Percentiles rank a stretch among this genome's conserved stretches.
Conservation (phyloP, 2,888 invertebrate species). For the Meandrusa payeni region DNA sequence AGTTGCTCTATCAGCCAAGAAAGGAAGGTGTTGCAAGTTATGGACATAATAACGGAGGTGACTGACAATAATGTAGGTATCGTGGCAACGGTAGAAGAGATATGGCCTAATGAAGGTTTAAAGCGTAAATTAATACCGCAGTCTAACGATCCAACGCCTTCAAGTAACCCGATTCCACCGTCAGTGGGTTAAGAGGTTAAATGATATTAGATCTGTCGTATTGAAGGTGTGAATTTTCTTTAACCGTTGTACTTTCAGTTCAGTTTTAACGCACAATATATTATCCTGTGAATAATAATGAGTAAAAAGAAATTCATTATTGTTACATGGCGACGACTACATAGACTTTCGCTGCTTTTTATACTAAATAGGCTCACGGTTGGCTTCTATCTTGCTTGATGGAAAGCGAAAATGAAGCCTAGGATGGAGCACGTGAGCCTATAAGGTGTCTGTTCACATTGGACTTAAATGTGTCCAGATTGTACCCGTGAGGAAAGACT, state of each 20-base stretch:
- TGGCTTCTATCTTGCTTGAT: too few species aligned
- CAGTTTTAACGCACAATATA: slow-evolving; percentile 1
- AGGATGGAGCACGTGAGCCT: too few species aligned
- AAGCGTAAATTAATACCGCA: slow-evolving; percentile 29
- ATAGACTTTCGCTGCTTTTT: background rate
- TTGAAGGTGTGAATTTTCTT: slow-evolving; percentile 15
- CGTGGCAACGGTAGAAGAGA: slow-evolving; percentile 7
- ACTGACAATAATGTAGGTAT: slow-evolving; percentile 7
- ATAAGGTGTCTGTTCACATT: too few species aligned
- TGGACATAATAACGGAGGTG: slow-evolving; percentile 3
- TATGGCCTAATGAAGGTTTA: slow-evolving; percentile 19
- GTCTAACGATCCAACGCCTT: slow-evolving; percentile 55
- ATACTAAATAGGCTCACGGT: too few species aligned
- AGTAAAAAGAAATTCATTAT: too few species aligned
- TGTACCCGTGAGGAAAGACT: too few species aligned
- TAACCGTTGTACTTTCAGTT: slow-evolving; percentile 13
- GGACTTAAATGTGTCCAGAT: too few species aligned
- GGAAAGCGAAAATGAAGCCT: too few species aligned
- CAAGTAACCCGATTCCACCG: slow-evolving; percentile 46
- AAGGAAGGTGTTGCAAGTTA: slow-evolving; percentile 14
- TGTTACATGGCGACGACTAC: too few species aligned
- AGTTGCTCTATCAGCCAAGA: slow-evolving; percentile 2
- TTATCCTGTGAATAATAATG: background rate
- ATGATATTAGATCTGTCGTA: slow-evolving; percentile 23
- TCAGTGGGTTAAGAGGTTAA: slow-evolving; percentile 52